phyloP scores from a whole-genome alignment of 2,797 vertebrate species.

The Cryptoblepharus egeriae region DNA sequence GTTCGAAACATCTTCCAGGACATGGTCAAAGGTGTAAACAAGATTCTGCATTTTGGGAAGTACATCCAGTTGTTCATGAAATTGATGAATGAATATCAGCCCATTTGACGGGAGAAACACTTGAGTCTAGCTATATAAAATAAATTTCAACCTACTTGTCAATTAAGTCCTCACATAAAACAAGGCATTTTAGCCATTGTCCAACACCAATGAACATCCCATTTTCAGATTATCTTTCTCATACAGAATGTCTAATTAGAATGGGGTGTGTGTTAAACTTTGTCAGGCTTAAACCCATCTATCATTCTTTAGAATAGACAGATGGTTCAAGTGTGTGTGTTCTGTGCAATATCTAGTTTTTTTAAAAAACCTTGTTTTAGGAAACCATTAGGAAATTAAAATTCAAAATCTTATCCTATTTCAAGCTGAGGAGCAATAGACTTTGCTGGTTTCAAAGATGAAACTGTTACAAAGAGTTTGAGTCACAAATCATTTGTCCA shows the following conservation, averaged over 20 bases:
- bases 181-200: not conserved
- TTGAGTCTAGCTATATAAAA: not conserved
- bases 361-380: not conserved
- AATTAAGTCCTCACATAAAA: not conserved
- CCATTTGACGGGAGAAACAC: not conserved
- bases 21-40: not conserved
- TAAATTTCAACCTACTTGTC: not conserved
- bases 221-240: not conserved
- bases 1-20: not conserved
- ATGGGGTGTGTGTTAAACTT: not conserved
- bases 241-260: not conserved
- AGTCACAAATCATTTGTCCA: not conserved
- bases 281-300: not conserved
- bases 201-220: not conserved
- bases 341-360: not conserved
- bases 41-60: not conserved
- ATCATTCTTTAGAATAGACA: not conserved
- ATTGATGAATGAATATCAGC: not conserved
- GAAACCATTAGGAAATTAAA: constrained; percentile 29
- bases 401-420: constrained; percentile 28
- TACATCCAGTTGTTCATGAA: not conserved
- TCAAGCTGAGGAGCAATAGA: constrained; percentile 27
- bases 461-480: constrained; percentile 34
- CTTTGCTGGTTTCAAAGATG: not conserved
- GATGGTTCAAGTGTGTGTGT: not conserved